Evolutionary conservation across 2,888 invertebrate species (phyloP).

Genomic region (Aleiodes testaceus): DNA sequence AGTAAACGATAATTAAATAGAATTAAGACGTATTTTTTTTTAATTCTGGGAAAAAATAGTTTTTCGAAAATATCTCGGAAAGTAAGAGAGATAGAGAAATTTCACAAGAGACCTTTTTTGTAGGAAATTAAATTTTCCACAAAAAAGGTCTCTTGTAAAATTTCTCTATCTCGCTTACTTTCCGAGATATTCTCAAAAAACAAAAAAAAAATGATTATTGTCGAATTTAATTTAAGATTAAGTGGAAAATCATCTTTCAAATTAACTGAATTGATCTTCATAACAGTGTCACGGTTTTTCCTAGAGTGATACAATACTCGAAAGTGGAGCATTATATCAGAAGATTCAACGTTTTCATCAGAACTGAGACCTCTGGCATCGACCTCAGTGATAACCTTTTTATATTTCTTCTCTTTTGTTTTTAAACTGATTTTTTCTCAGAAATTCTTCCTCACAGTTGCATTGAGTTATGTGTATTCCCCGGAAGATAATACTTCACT

Average conservation of each 20-base stretch:
- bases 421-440: background rate
- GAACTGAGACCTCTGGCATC: conserved; percentile 10
- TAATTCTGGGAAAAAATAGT: no score
- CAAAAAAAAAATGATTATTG: no score
- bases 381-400: conserved; percentile 20
- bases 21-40: no score
- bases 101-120: no score
- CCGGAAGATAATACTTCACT: conserved; percentile 18
- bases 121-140: no score
- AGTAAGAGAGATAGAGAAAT: no score
- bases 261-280: conserved; percentile 33
- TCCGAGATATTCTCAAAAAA: no score
- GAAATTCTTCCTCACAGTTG: conserved; percentile 2
- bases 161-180: no score
- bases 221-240: no score
- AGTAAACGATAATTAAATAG: no score
- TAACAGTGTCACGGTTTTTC: conserved; percentile 17
- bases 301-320: background rate
- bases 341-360: conserved; percentile 4
- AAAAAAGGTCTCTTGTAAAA: no score
- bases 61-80: no score
- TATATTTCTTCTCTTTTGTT: background rate
- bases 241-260: conserved; percentile 13
- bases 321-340: background rate
- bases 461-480: conserved; percentile 13